Base-by-base conservation (phyloP, 2,888 invertebrate genomes). In the Zele albiditarsus region DNA sequence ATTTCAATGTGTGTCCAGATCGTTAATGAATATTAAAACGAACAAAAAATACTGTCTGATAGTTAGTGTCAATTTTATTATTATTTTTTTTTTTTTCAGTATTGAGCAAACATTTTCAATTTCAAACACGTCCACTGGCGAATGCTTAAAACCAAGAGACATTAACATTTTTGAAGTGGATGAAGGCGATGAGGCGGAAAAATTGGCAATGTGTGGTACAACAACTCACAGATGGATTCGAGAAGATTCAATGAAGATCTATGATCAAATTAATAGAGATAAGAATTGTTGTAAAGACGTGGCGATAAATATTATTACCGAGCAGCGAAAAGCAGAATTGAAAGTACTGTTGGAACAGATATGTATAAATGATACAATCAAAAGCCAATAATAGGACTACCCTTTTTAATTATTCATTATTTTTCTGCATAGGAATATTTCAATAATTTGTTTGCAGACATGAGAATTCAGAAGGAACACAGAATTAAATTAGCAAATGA, bases 401-500 rank as follows among this genome's bases (percentile, higher is more conserved):
- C 25, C 27, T 12, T 65, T 63, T 62, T 10, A 31, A 12, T n/a
- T 6, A 1, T 23, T 42, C 12, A 33, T 67, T 38, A 25, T 60
- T 57, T 42, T 20, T 38, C 49, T 49, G 46, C 63, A 5, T 28
- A 84, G 82, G 75, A 80, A 6, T 91, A 91, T 86, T 95, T 95
- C 88, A 96, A 96, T 87, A 91, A 93, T 80, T 91, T 93, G 79
- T 96, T 95, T 87, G 92, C 94, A 66, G 92, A 93, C n/a, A 90
- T 93, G 65, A 92, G 92, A 89, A 82, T 84, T 4, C 85, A 90
- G 71, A 96, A 96, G 89, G 91, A 91, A 76, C 90, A 92, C 12
- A 94, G 94, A 84, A 91, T 95, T 69, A 88, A 90, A 4, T 90
- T 91, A 27, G 92, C 94, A 2, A 90, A 90, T 49, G 93, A 94